Evolutionary conservation across 2,113 vertebrate species (phyloP).

Genomic region (Albula glossodonta): DNA sequence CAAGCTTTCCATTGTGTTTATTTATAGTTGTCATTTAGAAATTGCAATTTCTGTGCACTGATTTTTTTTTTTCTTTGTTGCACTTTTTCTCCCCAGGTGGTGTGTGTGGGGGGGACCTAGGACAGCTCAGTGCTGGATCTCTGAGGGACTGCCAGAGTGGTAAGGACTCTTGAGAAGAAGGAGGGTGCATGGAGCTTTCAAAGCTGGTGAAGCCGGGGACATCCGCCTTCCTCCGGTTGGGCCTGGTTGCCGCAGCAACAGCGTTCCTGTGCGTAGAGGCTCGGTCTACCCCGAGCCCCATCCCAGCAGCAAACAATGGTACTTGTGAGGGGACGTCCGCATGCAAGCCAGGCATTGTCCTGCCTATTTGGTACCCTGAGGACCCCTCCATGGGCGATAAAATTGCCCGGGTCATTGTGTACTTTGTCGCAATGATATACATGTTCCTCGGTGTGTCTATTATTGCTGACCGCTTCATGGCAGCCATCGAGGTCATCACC

Average conservation of each 20-base stretch:
- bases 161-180: conserved; percentile 67
- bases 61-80: conserved; percentile 40
- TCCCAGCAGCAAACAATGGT: conserved; percentile 73
- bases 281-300: conserved; percentile 74
- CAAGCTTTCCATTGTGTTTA: not conserved
- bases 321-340: conserved; percentile 83
- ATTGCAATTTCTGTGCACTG: conserved; percentile 31
- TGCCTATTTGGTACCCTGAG: conserved; percentile 98
- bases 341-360: conserved; percentile 89
- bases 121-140: conserved; percentile 73
- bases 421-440: conserved; percentile 98
- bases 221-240: conserved; percentile 90
- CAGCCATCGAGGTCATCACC: conserved; percentile 97
- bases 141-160: conserved; percentile 61
- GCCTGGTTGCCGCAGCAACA: conserved; percentile 83
- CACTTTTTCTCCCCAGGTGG: conserved; percentile 56
- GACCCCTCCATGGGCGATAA: conserved; percentile 98
- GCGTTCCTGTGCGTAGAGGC: conserved; percentile 85
- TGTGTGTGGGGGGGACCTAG: conserved; percentile 38
- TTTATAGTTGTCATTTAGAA: not conserved
- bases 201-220: conserved; percentile 81
- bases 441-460: conserved; percentile 99
- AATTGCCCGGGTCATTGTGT: conserved; percentile 97
- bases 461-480: conserved; percentile 98
- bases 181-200: conserved; percentile 94